phyloP scores from a whole-genome alignment of 2,888 invertebrate species.

The Chalcosyrphus nemorum region DNA sequence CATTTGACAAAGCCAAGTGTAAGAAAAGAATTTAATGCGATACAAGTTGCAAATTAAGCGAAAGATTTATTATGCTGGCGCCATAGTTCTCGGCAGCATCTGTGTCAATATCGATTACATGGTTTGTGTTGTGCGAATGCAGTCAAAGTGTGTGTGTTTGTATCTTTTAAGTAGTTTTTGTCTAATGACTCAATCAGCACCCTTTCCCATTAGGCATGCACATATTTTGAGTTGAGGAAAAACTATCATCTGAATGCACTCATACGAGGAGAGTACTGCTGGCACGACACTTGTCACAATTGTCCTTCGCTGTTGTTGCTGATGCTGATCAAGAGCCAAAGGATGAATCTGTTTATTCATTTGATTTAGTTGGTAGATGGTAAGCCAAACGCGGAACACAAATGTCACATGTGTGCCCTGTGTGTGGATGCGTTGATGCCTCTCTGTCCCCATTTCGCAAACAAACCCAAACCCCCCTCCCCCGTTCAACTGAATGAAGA shows the following conservation, averaged over 20 bases:
- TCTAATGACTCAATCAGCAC: conserved; percentile 52
- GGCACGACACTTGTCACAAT: conserved; percentile 58
- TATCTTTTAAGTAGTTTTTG: conserved; percentile 8
- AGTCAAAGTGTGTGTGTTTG: conserved; percentile 22
- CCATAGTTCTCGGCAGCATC: conserved; percentile 58
- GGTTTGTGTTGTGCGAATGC: conserved; percentile 20
- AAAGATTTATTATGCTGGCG: conserved; percentile 65
- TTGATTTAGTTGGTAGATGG: conserved; percentile 58
- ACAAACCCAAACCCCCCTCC: too few species aligned
- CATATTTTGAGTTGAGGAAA: background rate
- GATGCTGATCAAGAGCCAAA: conserved; percentile 42
- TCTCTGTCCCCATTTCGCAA: conserved; percentile 52
- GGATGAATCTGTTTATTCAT: conserved; percentile 48
- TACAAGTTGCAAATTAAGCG: conserved; percentile 60
- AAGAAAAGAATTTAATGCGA: conserved; percentile 7
- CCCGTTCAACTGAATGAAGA: conserved; percentile 39
- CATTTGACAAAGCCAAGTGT: conserved; percentile 16
- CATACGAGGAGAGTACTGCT: too few species aligned
- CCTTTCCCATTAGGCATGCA: conserved; percentile 17
- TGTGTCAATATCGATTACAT: conserved; percentile 66
- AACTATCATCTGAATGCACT: conserved; percentile 54
- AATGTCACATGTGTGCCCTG: conserved; percentile 48
- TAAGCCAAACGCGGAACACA: conserved; percentile 60
- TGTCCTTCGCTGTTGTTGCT: conserved; percentile 22
- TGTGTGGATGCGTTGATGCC: conserved; percentile 65